These are phyloP conservation scores for Sialis fuliginosa DNA, from an alignment of 2,888 invertebrate genomes.

Conservation along the genomic window DNA sequence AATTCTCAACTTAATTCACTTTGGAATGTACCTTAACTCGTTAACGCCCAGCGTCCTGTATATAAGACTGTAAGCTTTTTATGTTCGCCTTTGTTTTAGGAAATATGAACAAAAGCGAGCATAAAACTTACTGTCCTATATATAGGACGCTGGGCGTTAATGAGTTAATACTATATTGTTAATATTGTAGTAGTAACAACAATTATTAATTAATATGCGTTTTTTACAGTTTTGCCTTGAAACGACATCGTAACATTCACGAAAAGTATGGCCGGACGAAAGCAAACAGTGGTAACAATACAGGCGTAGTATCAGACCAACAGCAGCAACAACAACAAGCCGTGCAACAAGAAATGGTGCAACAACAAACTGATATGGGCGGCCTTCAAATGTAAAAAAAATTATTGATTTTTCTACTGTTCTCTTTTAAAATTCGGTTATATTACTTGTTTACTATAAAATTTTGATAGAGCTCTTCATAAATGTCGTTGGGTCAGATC, in stretches of 20 bases:
- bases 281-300: constrained; percentile 18
- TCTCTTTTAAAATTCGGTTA: too few species aligned
- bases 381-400: constrained; percentile 13
- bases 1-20: constrained; percentile 25
- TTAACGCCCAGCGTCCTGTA: not conserved
- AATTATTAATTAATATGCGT: not conserved
- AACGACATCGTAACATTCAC: constrained; percentile 72
- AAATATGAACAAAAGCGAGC: too few species aligned
- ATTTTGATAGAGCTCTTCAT: too few species aligned
- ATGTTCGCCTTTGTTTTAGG: too few species aligned
- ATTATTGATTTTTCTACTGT: not conserved
- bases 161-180: too few species aligned
- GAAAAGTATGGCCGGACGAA: constrained; percentile 61
- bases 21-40: too few species aligned
- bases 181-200: not conserved
- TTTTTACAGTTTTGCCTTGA: constrained; percentile 45
- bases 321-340: constrained; percentile 18
- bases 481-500: too few species aligned
- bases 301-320: constrained; percentile 16
- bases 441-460: too few species aligned
- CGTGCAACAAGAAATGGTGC: constrained; percentile 7
- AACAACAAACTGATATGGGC: constrained; percentile 1
- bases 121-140: too few species aligned
- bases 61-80: too few species aligned
- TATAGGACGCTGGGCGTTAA: not conserved